Evolutionary conservation across 2,888 invertebrate genomes (phyloP).

Genomic region (Amiota communis): DNA sequence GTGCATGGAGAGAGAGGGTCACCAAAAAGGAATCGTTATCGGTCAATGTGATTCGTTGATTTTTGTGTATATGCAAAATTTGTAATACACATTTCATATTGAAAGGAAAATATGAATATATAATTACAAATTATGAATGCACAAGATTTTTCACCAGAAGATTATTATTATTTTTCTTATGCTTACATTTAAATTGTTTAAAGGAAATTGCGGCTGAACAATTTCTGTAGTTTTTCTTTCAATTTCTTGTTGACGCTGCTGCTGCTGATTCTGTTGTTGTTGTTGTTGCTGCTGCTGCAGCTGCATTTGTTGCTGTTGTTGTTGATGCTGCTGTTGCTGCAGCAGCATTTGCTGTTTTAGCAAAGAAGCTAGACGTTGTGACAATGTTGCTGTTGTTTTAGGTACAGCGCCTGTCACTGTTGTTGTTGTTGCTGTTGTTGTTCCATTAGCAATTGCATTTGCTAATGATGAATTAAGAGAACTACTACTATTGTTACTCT

Average conservation of each 20-base stretch:
- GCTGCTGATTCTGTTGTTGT: conserved; percentile 73
- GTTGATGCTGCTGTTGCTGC: conserved; percentile 54
- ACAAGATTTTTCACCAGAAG: too few species aligned
- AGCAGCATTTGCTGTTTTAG: conserved; percentile 50
- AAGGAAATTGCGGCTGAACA: conserved; percentile 77
- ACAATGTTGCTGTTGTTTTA: conserved; percentile 45
- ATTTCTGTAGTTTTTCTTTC: conserved; percentile 60
- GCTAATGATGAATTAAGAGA: conserved; percentile 34
- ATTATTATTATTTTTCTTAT: not conserved
- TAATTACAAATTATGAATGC: too few species aligned
- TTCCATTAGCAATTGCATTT: conserved; percentile 9
- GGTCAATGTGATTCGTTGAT: conserved; percentile 1
- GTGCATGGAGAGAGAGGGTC: not conserved
- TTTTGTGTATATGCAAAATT: not conserved
- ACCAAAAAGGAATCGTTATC: not conserved
- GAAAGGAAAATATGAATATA: too few species aligned
- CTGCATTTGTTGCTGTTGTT: conserved; percentile 60
- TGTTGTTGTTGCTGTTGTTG: conserved; percentile 22
- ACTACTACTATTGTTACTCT: conserved; percentile 41
- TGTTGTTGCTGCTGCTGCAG: conserved; percentile 49
- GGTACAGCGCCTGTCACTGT: conserved; percentile 57
- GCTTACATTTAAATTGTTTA: conserved; percentile 74
- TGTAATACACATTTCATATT: too few species aligned
- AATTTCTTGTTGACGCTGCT: conserved; percentile 74
- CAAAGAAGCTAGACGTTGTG: conserved; percentile 42